Evolutionary conservation across 2,113 vertebrate species (phyloP).

Genomic region (Catharus minimus): DNA sequence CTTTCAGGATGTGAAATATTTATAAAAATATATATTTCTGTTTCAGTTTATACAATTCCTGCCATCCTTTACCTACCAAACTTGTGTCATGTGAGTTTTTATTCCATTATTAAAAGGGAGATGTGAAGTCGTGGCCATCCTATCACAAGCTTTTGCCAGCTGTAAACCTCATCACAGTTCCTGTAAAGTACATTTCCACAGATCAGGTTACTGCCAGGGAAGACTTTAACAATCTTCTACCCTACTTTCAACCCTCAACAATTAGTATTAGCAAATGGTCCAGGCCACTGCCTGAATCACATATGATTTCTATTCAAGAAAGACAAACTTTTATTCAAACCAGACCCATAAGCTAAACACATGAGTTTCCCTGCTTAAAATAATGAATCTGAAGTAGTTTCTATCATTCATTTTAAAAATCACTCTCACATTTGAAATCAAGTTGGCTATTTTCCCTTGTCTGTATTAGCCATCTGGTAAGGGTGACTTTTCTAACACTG

Average conservation of each 20-base stretch:
- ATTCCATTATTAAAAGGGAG: slow-evolving; percentile 49
- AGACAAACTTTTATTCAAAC: slow-evolving; percentile 81
- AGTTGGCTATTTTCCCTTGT: slow-evolving; percentile 70
- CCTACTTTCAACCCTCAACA: slow-evolving; percentile 77
- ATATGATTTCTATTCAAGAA: slow-evolving; percentile 81
- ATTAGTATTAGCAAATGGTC: slow-evolving; percentile 83
- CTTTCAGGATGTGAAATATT: slow-evolving; percentile 45
- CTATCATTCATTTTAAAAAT: slow-evolving; percentile 77
- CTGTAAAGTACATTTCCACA: slow-evolving; percentile 79
- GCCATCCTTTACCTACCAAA: slow-evolving; percentile 25
- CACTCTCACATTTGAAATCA: slow-evolving; percentile 76
- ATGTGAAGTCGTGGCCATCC: slow-evolving; percentile 52
- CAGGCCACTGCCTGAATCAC: slow-evolving; percentile 77
- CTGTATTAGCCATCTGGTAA: slow-evolving; percentile 72
- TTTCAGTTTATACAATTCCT: not conserved
- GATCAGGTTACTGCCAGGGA: slow-evolving; percentile 79
- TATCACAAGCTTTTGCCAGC: slow-evolving; percentile 70
- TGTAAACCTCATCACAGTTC: slow-evolving; percentile 79
- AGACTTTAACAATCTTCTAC: slow-evolving; percentile 79
- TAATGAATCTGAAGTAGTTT: slow-evolving; percentile 76
- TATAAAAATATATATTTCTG: not conserved
- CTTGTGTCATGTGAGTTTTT: slow-evolving; percentile 29
- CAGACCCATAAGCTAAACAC: slow-evolving; percentile 75
- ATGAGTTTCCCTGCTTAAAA: slow-evolving; percentile 71
- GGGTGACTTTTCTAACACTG: slow-evolving; percentile 56